These are phyloP conservation scores for Boloria selene DNA, from an alignment of 2,888 invertebrate species.

Conservation along the genomic window DNA sequence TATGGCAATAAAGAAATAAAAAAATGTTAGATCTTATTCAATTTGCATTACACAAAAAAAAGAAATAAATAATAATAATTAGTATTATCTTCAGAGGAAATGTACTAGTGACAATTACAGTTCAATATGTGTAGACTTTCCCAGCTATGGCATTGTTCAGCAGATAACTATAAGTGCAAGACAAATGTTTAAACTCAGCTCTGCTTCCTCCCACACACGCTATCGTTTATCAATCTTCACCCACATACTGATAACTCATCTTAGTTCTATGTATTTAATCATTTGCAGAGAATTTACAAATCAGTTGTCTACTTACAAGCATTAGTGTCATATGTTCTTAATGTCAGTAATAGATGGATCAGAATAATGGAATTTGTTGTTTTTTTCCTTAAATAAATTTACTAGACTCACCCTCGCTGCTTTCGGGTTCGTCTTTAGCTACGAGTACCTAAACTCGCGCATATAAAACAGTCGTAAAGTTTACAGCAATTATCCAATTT, in stretches of 20 bases:
- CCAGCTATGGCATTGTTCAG: slow-evolving; percentile 33
- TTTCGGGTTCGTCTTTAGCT: too few relatives aligned
- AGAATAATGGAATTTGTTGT: too few relatives aligned
- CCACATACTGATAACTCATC: slow-evolving; percentile 46
- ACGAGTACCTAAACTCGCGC: too few relatives aligned
- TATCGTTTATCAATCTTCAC: slow-evolving; percentile 62
- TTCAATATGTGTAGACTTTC: slow-evolving; percentile 18
- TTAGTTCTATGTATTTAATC: slow-evolving; percentile 23
- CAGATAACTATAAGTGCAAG: slow-evolving; percentile 59
- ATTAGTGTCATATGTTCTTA: slow-evolving; percentile 6
- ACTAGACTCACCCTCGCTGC: too few relatives aligned
- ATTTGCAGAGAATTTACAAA: slow-evolving; percentile 22
- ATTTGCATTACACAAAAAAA: too few relatives aligned
- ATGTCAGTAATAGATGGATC: not conserved
- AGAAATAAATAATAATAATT: too few relatives aligned
- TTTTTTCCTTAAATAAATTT: too few relatives aligned
- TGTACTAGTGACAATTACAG: not conserved
- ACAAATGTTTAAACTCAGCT: slow-evolving; percentile 65
- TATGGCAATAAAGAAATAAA: too few relatives aligned
- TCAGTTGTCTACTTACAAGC: slow-evolving; percentile 9
- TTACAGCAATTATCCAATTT: too few relatives aligned
- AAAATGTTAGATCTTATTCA: too few relatives aligned
- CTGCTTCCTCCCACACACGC: slow-evolving; percentile 55
- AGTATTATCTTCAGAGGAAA: not conserved
- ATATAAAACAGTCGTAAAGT: too few relatives aligned